Evolutionary conservation across 2,888 invertebrate species (phyloP), one percentile per base, ranked within the genome.

Genomic region (Drosophila rellima): DNA sequence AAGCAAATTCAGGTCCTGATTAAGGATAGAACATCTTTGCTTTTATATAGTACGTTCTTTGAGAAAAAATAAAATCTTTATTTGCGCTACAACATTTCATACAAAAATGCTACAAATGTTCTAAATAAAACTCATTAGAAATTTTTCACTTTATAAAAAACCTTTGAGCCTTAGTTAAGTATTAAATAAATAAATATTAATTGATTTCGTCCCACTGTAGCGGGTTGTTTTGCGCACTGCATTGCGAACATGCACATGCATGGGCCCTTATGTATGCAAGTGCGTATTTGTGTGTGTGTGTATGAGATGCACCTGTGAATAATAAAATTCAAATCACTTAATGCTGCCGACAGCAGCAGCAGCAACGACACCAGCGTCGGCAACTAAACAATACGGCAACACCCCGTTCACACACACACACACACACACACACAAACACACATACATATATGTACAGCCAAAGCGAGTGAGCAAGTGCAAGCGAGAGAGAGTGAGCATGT

Each of bases 271-370:
- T 40, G 10, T 54, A 11, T 42, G 31, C n/a, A 18, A 35, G 13
- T 45, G 18, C 15, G 18, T 45, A 35, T 56, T 40, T 52, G 23
- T 37, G 31, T 56, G 67, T 51, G 65, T 68, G 67, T 73, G 56
- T 48, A 60, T 63, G 74, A 56, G 64, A 68, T 80, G 78, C 84
- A 90, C 85, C 90, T 85, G 88, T 79, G 88, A 87, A 83, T 87
- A 90, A 89, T 90, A 85, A 82, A 90, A 90, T 90, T 90, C 85
- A 90, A 80, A 89, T 86, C 90, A 90, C 89, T 90, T 90, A 89
- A 85, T 87, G 89, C 81, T 80, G 82, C 42, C 61, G 59, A 63
- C 57, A 64, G 57, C 45, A 71, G 48, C 57, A 48, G 56, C 51
- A 59, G 45, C 45, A 56, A 23, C 61, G 52, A 47, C 74, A 70